Percentiles rank a stretch among this genome's conserved stretches.
phyloP scores from a whole-genome alignment of 1,140 invertebrate species.

The Brachionus plicatilis region DNA sequence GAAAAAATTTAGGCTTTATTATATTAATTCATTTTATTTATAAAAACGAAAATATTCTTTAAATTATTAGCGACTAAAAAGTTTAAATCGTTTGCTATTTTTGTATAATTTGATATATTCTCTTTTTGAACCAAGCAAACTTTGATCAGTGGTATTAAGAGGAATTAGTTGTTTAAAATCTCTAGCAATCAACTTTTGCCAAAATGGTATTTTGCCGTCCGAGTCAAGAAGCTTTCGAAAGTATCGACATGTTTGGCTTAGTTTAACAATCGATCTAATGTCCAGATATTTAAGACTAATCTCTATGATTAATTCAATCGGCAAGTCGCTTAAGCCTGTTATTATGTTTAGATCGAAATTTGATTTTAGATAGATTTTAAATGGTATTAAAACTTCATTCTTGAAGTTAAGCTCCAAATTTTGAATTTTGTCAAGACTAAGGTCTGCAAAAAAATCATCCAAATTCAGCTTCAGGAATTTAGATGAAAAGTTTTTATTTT shows the following conservation, averaged over 20 bases:
- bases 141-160: not conserved
- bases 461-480: not conserved
- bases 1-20: too few relatives aligned
- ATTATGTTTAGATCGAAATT: not conserved
- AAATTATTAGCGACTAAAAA: not conserved
- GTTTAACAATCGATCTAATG: not conserved
- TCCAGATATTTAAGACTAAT: slow-evolving; percentile 12
- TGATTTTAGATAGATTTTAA: slow-evolving; percentile 10
- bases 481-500: not conserved
- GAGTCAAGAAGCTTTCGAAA: not conserved
- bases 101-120: not conserved
- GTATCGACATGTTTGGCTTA: slow-evolving; percentile 5
- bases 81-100: not conserved
- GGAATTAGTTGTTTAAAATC: not conserved
- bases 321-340: slow-evolving; percentile 14
- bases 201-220: not conserved
- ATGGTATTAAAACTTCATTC: not conserved
- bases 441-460: not conserved
- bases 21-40: too few relatives aligned
- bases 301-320: slow-evolving; percentile 1
- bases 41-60: too few relatives aligned
- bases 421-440: not conserved
- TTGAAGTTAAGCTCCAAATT: slow-evolving; percentile 15
- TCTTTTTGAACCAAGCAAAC: not conserved
- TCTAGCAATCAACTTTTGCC: not conserved